Conservation (phyloP, 2,888 invertebrate species). For the Diploptera punctata region DNA sequence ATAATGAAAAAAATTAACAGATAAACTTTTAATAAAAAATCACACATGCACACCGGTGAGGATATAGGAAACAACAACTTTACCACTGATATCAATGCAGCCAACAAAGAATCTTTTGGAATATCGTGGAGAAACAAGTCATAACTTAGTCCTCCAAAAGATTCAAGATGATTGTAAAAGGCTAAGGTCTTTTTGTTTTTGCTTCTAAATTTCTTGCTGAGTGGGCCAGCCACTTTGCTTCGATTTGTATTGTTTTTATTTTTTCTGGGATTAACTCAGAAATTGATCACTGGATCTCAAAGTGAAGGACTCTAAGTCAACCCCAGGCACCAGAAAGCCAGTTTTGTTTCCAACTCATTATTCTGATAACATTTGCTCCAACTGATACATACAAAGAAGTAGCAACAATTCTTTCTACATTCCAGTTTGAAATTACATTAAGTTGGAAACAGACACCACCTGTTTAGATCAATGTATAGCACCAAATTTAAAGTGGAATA, state of each 20-base stretch:
- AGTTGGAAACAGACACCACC: neutral
- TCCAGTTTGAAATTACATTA: neutral
- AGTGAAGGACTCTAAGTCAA: neutral
- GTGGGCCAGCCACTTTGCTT: slow-evolving; percentile 16
- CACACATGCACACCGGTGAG: slow-evolving; percentile 17
- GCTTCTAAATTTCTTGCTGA: neutral
- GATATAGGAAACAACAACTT: slow-evolving; percentile 13
- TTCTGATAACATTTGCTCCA: neutral
- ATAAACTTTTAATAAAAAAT: slow-evolving; percentile 24
- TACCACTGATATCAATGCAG: slow-evolving; percentile 20
- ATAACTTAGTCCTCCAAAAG: slow-evolving; percentile 17
- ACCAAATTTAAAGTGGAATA: neutral
- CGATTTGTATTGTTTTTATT: neutral
- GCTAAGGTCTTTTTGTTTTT: neutral
- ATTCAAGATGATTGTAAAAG: slow-evolving; percentile 28
- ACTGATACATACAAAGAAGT: neutral
- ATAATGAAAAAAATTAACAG: neutral
- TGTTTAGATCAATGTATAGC: neutral
- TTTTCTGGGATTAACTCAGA: slow-evolving; percentile 7
- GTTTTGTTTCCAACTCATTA: neutral
- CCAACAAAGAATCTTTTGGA: slow-evolving; percentile 22
- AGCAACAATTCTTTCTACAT: neutral
- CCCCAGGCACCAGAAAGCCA: slow-evolving; percentile 15
- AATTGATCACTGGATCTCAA: neutral
- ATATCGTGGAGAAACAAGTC: neutral